Conservation (phyloP, 2,888 invertebrate species). For the Brachyptera putata region DNA sequence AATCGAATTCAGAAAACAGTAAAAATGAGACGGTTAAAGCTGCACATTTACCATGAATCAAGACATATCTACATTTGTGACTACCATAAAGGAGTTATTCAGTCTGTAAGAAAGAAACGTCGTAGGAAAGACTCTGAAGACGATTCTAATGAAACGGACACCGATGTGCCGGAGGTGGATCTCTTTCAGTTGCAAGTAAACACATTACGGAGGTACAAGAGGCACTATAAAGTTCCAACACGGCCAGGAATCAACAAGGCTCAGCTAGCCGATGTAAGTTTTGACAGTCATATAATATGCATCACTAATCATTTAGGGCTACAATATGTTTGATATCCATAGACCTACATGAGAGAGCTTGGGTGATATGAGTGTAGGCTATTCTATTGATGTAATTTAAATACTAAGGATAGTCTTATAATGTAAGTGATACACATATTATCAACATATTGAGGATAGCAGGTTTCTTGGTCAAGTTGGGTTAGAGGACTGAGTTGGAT, state of each 20-base stretch:
- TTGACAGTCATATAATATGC: not conserved
- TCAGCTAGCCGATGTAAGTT: slow-evolving; percentile 88
- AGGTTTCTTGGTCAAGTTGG: too few relatives aligned
- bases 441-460: too few relatives aligned
- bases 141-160: slow-evolving; percentile 90
- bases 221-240: slow-evolving; percentile 87
- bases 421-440: too few relatives aligned
- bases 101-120: slow-evolving; percentile 89
- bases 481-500: too few relatives aligned
- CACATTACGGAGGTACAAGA: slow-evolving; percentile 89
- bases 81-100: slow-evolving; percentile 92
- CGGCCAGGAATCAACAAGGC: slow-evolving; percentile 91
- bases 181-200: slow-evolving; percentile 87
- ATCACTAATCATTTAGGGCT: not conserved
- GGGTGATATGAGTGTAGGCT: too few relatives aligned
- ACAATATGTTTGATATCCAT: too few relatives aligned
- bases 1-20: slow-evolving; percentile 96
- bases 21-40: slow-evolving; percentile 81
- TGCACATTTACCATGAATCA: slow-evolving; percentile 78
- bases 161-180: slow-evolving; percentile 88
- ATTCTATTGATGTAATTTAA: too few relatives aligned
- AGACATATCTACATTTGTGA: slow-evolving; percentile 96
- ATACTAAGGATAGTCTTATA: too few relatives aligned
- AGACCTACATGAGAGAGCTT: too few relatives aligned
- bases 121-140: slow-evolving; percentile 91